Base-by-base conservation (phyloP, 2,888 invertebrate genomes). In the Drosophila recens region DNA sequence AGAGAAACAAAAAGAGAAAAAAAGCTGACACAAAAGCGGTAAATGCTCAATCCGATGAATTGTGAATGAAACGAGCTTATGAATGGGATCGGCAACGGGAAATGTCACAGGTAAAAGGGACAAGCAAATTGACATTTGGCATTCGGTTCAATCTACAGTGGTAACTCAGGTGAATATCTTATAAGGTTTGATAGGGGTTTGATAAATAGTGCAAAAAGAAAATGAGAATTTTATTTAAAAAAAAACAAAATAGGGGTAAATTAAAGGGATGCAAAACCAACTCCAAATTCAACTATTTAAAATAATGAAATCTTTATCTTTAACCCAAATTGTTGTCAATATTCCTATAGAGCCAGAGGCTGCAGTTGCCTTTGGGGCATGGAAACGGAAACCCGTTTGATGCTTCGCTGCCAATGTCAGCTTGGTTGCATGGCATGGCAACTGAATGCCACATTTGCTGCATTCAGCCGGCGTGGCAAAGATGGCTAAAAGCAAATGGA, bases 371-470 rank as follows among this genome's bases (percentile, higher is more conserved):
- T 45, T 13, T 58, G 38, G 49, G 11, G 11, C 15, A 17, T 46
- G 48, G 45, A 33, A 54, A n/a, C 75, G 75, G 64, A 75, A 75
- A 75, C 76, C 58, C 66, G 76, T 75, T 87, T 72, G 23, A 56
- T 66, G 84, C 66, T 64, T 49, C 66, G 63, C 11, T 78, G 65
- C 75, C 67, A 68, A 61, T 65, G 75, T 51, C 20, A 64, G 34
- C n/a, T 8, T 52, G n/a, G 17, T 17, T 17, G 48, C 40, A 17
- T 20, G 38, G 33, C 34, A 34, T 42, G 45, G 46, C 53, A 54
- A 54, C 51, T 46, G 59, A 45, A 72, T 49, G 77, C 66, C 63
- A 53, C 57, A 80, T 57, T 75, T 68, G 48, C 23, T 58, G 69
- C 76, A n/a, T n/a, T n/a, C n/a, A 79, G 66, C 59, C 67, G 70